Evolutionary conservation across 2,113 vertebrate species (phyloP).

Genomic region (Craseonycteris thonglongyai): DNA sequence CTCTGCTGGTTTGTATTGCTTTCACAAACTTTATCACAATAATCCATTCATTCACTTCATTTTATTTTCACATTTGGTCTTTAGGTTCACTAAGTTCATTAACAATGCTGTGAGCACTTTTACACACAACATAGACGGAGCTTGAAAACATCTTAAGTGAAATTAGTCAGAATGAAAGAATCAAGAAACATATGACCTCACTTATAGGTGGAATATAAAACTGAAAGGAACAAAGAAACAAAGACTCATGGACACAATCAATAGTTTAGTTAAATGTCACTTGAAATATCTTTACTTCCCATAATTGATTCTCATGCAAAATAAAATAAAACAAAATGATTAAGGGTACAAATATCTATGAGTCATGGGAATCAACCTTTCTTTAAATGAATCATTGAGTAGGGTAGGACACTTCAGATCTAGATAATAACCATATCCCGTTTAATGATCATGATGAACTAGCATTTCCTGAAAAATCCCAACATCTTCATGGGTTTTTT

Average conservation of each 20-base stretch:
- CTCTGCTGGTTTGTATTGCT: not conserved
- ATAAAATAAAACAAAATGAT: not conserved
- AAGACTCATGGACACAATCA: too few species aligned
- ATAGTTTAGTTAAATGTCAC: not conserved
- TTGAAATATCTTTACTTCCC: not conserved
- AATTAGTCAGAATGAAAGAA: too few species aligned
- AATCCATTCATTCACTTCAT: too few species aligned
- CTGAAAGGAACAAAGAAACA: too few species aligned
- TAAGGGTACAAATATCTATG: not conserved
- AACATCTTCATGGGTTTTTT: not conserved
- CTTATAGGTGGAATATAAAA: too few species aligned
- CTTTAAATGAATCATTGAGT: not conserved
- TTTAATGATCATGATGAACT: not conserved
- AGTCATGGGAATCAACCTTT: not conserved
- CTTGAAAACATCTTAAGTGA: too few species aligned
- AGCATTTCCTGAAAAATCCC: not conserved
- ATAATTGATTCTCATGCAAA: not conserved
- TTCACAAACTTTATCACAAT: not conserved
- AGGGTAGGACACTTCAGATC: not conserved
- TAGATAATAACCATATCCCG: not conserved
- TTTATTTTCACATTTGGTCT: not conserved
- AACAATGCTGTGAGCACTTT: not conserved
- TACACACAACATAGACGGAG: too few species aligned
- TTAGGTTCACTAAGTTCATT: conserved; percentile 1
- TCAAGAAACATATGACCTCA: too few species aligned